Conservation (phyloP, 2,797 vertebrate genomes). For the Garrulus glandarius region DNA sequence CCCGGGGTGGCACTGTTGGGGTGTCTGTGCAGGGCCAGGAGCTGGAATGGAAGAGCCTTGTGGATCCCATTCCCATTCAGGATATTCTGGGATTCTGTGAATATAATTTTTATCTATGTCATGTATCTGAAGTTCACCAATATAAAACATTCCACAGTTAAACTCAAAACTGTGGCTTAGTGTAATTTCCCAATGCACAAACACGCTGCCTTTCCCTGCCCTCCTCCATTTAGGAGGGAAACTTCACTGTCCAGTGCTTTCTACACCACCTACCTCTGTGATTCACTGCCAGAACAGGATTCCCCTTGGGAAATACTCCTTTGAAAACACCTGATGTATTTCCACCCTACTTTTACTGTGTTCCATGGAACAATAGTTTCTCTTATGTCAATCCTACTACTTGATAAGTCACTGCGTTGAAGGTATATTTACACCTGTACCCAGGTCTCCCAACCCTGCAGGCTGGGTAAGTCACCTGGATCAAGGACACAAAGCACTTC, state of each 20-base stretch:
- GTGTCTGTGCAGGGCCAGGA: background rate
- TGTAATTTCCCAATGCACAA: background rate
- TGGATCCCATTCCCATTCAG: fast-evolving
- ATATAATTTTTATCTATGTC: background rate
- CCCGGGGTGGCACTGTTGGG: fast-evolving
- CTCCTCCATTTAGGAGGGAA: background rate
- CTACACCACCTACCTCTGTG: background rate
- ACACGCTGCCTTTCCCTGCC: background rate
- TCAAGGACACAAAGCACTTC: background rate
- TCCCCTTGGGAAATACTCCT: background rate
- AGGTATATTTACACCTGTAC: background rate
- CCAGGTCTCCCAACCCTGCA: background rate
- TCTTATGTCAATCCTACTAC: background rate
- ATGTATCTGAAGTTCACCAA: background rate
- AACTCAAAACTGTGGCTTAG: background rate
- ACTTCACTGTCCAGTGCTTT: background rate
- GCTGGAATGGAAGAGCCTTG: background rate
- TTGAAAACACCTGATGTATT: background rate
- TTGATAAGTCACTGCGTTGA: background rate
- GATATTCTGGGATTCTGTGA: background rate
- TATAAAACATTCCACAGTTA: background rate
- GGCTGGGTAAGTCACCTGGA: background rate
- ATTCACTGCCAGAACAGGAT: background rate
- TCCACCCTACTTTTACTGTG: background rate
- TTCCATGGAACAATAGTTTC: background rate